Base-by-base conservation (phyloP, 2,888 invertebrate genomes). In the Autographa gamma region DNA sequence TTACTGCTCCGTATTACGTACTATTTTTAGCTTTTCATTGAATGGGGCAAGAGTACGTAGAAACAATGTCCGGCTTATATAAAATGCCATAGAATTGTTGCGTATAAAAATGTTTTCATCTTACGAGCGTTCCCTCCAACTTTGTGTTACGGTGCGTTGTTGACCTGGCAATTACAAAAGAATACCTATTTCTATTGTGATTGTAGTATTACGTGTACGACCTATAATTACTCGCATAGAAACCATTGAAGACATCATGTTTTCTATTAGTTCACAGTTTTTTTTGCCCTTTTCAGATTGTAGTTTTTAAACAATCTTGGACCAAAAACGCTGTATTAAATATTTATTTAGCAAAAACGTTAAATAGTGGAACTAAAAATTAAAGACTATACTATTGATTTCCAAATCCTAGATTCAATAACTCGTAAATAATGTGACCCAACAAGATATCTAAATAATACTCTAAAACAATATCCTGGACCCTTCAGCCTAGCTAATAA, bases 31-130 rank as follows among this genome's bases (percentile, higher is more conserved):
- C 14, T n/a, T n/a, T 48, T n/a, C n/a, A 7, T n/a, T 48, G n/a
- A 6, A n/a, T 48, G 5, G n/a, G n/a, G n/a, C 16, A 16, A 43
- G 16, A 48, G n/a, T 48, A n/a, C 16, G 48, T n/a, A 48, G 48
- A 8, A 16, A 48, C n/a, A 7, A 16, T 2, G 48, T 5, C 0
- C n/a, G 48, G n/a, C 48, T 48, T 48, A 8, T n/a, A 48, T n/a
- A 48, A 14, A 62, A 77, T 68, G 64, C 58, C 67, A 73, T 43
- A 68, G 38, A 48, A 68, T 67, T 69, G 18, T 19, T 63, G 63
- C 73, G 25, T 58, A 61, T 69, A 66, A 76, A 66, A 25, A 62
- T 25, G 41, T 76, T 66, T 62, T 31, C 58, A 58, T 66, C 43
- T 31, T 58, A 9, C 16, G 13, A 32, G 18, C 18, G n/a, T 63